Evolutionary conservation across 2,113 vertebrate species (phyloP).

Genomic region (Macrotis lagotis): DNA sequence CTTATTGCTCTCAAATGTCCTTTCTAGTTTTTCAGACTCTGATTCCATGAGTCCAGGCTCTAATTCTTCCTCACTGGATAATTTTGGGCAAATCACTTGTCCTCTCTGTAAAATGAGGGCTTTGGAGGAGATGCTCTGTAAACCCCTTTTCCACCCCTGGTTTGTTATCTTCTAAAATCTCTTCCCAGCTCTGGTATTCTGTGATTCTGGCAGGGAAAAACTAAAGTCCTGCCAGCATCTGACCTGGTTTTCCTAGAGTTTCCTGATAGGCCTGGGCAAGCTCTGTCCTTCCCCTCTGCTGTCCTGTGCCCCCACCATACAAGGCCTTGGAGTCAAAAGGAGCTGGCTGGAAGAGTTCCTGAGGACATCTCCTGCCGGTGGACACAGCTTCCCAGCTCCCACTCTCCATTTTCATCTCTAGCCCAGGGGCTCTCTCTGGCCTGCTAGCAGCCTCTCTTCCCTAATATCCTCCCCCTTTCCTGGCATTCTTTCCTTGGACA

Average conservation of each 20-base stretch:
- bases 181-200: neutral
- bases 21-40: neutral
- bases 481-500: neutral
- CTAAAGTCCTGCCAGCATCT: slow-evolving; percentile 30
- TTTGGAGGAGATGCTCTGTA: neutral
- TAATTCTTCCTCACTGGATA: neutral
- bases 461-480: neutral
- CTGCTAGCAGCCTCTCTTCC: neutral
- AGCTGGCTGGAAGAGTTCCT: neutral
- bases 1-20: neutral
- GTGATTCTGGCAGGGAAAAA: neutral
- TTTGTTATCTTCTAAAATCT: neutral
- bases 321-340: neutral
- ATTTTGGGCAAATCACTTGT: neutral
- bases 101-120: neutral
- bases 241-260: slow-evolving; percentile 41
- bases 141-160: neutral
- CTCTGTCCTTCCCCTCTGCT: neutral
- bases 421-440: neutral
- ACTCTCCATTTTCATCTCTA: neutral
- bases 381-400: neutral
- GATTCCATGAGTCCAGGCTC: neutral
- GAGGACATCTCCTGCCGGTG: neutral
- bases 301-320: neutral
- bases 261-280: slow-evolving; percentile 41